phyloP scores from a whole-genome alignment of 2,888 invertebrate species.

The Rhamnusium bicolor region DNA sequence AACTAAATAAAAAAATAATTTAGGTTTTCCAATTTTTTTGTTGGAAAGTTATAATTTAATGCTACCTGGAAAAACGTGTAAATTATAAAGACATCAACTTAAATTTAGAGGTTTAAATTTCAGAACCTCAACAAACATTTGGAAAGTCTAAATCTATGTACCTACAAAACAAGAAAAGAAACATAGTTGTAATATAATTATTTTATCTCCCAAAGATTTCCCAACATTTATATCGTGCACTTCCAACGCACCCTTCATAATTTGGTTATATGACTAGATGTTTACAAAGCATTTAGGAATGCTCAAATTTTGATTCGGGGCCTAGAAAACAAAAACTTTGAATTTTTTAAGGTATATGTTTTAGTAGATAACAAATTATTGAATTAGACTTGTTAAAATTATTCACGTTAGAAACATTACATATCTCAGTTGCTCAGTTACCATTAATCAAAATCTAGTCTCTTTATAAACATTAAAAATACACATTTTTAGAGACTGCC shows the following conservation, averaged over 20 bases:
- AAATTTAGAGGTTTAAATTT: too few species aligned
- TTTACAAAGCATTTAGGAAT: not conserved
- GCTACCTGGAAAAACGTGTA: too few species aligned
- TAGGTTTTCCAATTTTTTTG: too few species aligned
- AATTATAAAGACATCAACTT: too few species aligned
- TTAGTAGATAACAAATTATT: not conserved
- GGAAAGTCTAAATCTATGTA: too few species aligned
- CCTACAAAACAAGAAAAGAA: too few species aligned
- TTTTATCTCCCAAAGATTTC: not conserved
- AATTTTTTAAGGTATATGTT: too few species aligned
- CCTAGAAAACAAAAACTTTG: not conserved
- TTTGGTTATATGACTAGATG: not conserved
- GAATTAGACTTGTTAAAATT: not conserved
- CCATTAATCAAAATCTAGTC: not conserved
- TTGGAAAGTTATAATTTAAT: too few species aligned
- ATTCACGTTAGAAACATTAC: not conserved
- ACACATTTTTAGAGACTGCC: not conserved
- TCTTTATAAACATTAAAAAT: not conserved
- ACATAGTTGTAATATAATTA: too few species aligned
- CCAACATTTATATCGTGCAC: not conserved
- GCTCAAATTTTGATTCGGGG: not conserved
- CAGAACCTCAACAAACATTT: too few species aligned
- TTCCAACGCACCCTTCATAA: not conserved
- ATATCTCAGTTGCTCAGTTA: not conserved
- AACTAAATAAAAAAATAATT: too few species aligned